phyloP scores from a whole-genome alignment of 2,797 vertebrate species.

The Dromococcyx pavoninus region DNA sequence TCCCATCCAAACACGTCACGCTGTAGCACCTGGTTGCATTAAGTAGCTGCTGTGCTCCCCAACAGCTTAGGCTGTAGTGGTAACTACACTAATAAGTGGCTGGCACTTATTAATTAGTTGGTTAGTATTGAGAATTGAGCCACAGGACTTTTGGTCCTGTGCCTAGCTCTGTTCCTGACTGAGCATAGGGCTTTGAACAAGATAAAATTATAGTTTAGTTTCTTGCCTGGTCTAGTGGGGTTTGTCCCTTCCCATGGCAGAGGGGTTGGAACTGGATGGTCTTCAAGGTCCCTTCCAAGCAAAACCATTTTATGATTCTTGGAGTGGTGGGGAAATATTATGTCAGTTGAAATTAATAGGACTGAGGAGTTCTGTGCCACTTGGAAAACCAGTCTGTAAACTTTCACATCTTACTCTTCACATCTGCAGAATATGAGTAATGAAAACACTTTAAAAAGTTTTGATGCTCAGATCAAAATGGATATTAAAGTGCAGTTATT shows the following conservation, averaged over 20 bases:
- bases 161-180: background rate
- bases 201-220: background rate
- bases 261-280: too few species aligned
- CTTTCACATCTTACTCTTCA: background rate
- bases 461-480: background rate
- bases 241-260: too few species aligned
- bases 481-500: background rate
- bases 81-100: too few species aligned
- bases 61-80: background rate
- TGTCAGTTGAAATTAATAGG: background rate
- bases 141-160: background rate
- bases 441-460: background rate
- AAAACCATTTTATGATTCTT: background rate
- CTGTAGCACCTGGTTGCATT: background rate
- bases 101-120: background rate
- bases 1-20: background rate
- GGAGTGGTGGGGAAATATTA: background rate
- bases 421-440: background rate
- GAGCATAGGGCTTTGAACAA: background rate
- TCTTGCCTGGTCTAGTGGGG: background rate
- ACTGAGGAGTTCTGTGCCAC: background rate
- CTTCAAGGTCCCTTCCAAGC: too few species aligned
- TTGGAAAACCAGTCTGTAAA: background rate
- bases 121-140: background rate
- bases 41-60: background rate